phyloP scores from a whole-genome alignment of 53 echinoderm and acorn worm genomes.

The Echinometra lucunter region DNA sequence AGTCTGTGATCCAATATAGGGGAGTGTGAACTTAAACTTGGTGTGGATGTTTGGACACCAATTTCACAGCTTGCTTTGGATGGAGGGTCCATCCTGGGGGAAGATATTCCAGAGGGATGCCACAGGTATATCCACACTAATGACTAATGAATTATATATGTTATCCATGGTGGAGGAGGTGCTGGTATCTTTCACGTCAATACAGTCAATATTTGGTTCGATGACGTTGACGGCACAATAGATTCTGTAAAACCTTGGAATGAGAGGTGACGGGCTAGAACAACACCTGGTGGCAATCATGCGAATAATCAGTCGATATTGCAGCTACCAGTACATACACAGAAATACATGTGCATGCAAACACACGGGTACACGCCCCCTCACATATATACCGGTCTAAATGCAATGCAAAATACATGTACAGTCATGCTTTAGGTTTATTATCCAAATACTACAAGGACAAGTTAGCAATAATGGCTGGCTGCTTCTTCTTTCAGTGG shows the following conservation, averaged over 20 bases:
- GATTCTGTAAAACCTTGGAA: slow-evolving; percentile 28
- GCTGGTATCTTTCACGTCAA: not conserved
- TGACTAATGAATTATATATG: not conserved
- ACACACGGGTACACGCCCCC: not conserved
- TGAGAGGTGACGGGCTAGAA: slow-evolving; percentile 45
- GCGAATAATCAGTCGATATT: slow-evolving; percentile 58
- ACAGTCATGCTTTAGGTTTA: not conserved
- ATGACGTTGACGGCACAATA: slow-evolving; percentile 46
- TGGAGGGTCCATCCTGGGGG: slow-evolving; percentile 28
- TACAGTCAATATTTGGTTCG: slow-evolving; percentile 46
- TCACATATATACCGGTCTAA: not conserved
- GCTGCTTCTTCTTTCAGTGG: slow-evolving; percentile 28
- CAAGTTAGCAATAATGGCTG: slow-evolving; percentile 8
- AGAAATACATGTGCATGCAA: too few species aligned
- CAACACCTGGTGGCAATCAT: slow-evolving; percentile 52
- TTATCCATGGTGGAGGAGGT: slow-evolving; percentile 6
- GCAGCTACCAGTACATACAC: slow-evolving; percentile 12
- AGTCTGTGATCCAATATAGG: slow-evolving; percentile 61
- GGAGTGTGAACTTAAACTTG: slow-evolving; percentile 22
- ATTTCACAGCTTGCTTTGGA: slow-evolving; percentile 47
- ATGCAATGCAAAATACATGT: not conserved
- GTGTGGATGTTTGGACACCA: slow-evolving; percentile 40
- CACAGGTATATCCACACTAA: not conserved
- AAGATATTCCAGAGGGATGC: not conserved
- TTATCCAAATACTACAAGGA: slow-evolving; percentile 46